Conservation (phyloP, 2,113 vertebrate genomes). For the Sander vitreus region DNA sequence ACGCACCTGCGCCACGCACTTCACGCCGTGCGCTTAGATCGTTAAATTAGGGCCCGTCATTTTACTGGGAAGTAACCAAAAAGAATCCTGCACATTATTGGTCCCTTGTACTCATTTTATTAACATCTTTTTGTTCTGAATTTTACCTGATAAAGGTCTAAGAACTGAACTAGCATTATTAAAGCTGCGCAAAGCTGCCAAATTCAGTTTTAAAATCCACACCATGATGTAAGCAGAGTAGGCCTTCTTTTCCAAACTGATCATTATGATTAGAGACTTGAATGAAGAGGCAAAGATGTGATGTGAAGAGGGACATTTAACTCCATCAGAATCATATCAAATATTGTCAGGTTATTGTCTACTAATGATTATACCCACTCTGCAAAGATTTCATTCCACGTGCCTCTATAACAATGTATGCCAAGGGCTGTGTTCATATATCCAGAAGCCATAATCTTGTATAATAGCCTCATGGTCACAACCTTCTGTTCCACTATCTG, state of each 20-base stretch:
- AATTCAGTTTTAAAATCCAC: neutral
- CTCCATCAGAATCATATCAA: conserved; percentile 43
- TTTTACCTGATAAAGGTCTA: neutral
- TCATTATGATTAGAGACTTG: conserved; percentile 33
- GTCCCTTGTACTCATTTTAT: neutral
- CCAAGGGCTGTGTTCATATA: conserved; percentile 19
- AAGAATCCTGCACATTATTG: too few species aligned
- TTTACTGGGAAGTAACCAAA: too few species aligned
- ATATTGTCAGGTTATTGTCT: conserved; percentile 28
- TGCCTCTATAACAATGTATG: neutral
- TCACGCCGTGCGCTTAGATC: too few species aligned
- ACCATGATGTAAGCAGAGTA: neutral
- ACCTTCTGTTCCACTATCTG: neutral
- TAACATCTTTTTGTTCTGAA: too few species aligned
- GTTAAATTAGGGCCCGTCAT: too few species aligned
- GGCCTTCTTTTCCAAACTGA: conserved; percentile 22
- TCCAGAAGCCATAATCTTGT: conserved; percentile 39
- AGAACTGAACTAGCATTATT: neutral
- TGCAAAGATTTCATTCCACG: conserved; percentile 30
- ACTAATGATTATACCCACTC: conserved; percentile 18
- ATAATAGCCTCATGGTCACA: conserved; percentile 16
- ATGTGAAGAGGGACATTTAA: conserved; percentile 41
- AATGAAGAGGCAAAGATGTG: conserved; percentile 23
- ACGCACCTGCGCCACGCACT: too few species aligned
- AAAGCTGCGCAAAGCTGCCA: neutral